Evolutionary conservation across 2,113 vertebrate species (phyloP).

Genomic region (Anguilla rostrata): DNA sequence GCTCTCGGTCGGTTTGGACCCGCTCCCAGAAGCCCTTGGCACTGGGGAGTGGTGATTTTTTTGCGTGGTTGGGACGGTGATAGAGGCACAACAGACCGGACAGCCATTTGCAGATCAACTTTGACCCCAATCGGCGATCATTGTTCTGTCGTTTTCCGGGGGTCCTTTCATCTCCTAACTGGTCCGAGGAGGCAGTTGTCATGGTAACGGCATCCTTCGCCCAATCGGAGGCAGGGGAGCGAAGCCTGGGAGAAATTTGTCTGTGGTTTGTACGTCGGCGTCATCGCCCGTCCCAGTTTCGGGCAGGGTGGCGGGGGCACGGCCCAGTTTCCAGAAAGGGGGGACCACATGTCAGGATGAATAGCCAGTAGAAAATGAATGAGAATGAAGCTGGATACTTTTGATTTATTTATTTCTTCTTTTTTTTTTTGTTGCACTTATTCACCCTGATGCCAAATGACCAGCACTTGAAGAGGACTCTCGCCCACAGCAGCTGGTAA

Average conservation of each 20-base stretch:
- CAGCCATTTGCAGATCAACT: neutral
- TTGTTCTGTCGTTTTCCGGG: neutral
- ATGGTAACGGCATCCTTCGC: constrained; percentile 12
- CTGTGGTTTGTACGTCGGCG: constrained; percentile 5
- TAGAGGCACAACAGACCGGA: no score
- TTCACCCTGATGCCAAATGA: no score
- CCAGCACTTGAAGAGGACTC: no score
- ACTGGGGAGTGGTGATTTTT: neutral
- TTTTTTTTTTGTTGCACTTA: no score
- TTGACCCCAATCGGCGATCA: neutral
- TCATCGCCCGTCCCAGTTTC: neutral
- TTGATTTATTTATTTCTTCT: no score
- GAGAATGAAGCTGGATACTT: neutral
- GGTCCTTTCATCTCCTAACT: neutral
- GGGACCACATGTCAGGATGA: neutral
- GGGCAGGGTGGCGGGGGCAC: neutral
- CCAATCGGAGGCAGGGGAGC: neutral
- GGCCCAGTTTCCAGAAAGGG: constrained; percentile 11
- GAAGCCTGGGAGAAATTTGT: neutral
- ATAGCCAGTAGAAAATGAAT: neutral
- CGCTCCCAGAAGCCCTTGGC: neutral
- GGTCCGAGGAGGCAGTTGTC: neutral
- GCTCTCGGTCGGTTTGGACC: neutral
- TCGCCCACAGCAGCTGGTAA: no score
- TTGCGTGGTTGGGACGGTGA: neutral